phyloP scores from a whole-genome alignment of 2,888 invertebrate genomes.

The Xylocampa areola region DNA sequence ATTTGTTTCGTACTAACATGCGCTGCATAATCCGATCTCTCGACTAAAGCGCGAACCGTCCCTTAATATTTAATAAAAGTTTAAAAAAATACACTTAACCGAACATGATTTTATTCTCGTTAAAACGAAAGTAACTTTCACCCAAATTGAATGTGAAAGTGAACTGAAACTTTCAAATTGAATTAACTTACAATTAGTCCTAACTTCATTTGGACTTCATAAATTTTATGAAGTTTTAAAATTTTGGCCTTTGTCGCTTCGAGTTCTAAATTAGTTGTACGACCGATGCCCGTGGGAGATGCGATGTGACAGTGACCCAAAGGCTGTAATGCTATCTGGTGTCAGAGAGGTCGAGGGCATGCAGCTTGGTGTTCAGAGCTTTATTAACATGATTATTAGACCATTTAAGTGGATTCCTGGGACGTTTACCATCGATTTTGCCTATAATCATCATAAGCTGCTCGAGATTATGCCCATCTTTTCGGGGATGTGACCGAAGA shows the following conservation, averaged over 20 bases:
- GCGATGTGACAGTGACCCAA: constrained; percentile 1
- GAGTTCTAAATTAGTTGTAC: constrained; percentile 43
- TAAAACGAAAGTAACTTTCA: constrained; percentile 46
- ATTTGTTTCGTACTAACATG: too few relatives aligned
- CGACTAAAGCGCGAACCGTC: too few relatives aligned
- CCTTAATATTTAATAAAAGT: too few relatives aligned
- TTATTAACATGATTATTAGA: too few relatives aligned
- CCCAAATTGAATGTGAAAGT: constrained; percentile 56
- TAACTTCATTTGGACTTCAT: constrained; percentile 56
- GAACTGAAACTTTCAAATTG: constrained; percentile 58
- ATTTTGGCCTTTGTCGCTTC: constrained; percentile 44
- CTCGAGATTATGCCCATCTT: too few relatives aligned
- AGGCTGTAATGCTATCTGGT: not conserved
- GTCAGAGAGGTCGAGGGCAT: not conserved
- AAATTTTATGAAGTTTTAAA: constrained; percentile 55
- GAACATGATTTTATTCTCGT: constrained; percentile 22
- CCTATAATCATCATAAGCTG: too few relatives aligned
- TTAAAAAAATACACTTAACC: constrained; percentile 15
- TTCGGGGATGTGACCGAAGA: too few relatives aligned
- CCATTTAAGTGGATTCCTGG: too few relatives aligned
- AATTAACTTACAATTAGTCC: constrained; percentile 59
- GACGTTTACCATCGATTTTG: too few relatives aligned
- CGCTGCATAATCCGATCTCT: too few relatives aligned
- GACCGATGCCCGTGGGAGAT: constrained; percentile 20
- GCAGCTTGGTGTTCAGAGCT: too few relatives aligned